These are phyloP conservation scores for Drosophila dunni DNA, from an alignment of 1,140 invertebrate species.

Conservation along the genomic window DNA sequence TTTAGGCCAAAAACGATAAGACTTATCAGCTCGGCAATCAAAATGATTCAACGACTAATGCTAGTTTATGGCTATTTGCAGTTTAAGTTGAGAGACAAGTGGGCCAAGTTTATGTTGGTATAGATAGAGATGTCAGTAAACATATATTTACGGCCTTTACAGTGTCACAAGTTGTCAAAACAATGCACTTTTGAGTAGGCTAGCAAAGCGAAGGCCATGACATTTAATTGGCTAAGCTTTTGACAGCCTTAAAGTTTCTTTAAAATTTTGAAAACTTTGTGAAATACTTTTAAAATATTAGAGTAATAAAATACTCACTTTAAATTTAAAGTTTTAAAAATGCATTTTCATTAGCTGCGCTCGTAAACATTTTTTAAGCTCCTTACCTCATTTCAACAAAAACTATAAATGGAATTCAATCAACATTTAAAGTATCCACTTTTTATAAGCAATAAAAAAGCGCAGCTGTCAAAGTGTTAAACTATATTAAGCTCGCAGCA, in stretches of 20 bases:
- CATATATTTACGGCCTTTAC: slow-evolving; percentile 10
- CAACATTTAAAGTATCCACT: neutral
- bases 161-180: neutral
- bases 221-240: neutral
- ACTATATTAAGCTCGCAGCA: slow-evolving; percentile 23
- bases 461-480: slow-evolving; percentile 12
- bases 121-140: neutral
- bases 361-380: neutral
- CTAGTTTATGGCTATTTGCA: slow-evolving; percentile 12
- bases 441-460: neutral
- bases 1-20: slow-evolving; percentile 21
- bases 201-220: neutral
- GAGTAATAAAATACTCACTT: neutral
- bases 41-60: slow-evolving; percentile 21
- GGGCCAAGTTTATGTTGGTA: neutral
- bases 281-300: too few relatives aligned
- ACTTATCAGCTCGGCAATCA: slow-evolving; percentile 19
- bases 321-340: too few relatives aligned
- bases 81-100: slow-evolving; percentile 2
- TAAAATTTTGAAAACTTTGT: neutral
- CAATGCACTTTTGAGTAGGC: neutral
- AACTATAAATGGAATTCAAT: neutral
- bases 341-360: neutral
- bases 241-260: neutral
- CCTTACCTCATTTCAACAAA: neutral